A percentile compares a stretch with the other conserved stretches of the same genome.
phyloP scores from a whole-genome alignment of 2,113 vertebrate species.

The Choloepus hoffmanni region DNA sequence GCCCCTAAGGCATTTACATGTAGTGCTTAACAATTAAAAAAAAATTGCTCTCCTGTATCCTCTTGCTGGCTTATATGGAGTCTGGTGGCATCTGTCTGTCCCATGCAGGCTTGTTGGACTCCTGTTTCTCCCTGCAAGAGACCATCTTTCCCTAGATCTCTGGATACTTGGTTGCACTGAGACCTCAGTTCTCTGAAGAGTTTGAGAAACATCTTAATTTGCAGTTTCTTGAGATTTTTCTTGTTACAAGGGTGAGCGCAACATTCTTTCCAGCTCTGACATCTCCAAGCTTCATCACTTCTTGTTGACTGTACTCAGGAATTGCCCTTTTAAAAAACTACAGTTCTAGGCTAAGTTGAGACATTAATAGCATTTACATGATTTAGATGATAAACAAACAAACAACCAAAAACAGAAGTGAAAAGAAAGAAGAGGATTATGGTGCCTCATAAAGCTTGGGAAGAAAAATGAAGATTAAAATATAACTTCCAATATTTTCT shows the following conservation, averaged over 20 bases:
- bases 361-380: background rate
- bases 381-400: background rate
- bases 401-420: background rate
- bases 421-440: background rate
- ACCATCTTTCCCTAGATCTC: background rate
- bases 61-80: background rate
- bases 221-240: background rate
- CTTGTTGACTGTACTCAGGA: background rate
- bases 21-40: background rate
- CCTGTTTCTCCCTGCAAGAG: background rate
- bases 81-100: background rate
- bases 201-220: slow-evolving; percentile 51
- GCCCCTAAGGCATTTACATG: background rate
- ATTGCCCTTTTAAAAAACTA: background rate
- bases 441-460: background rate
- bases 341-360: too few relatives aligned
- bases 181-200: background rate
- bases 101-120: background rate
- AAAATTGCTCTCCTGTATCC: background rate
- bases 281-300: background rate
- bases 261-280: background rate
- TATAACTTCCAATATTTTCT: background rate
- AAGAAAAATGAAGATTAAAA: slow-evolving; percentile 43
- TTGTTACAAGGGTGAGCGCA: background rate
- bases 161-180: background rate